phyloP scores from a whole-genome alignment of 1,140 invertebrate species.

The Drosophila subobscura region DNA sequence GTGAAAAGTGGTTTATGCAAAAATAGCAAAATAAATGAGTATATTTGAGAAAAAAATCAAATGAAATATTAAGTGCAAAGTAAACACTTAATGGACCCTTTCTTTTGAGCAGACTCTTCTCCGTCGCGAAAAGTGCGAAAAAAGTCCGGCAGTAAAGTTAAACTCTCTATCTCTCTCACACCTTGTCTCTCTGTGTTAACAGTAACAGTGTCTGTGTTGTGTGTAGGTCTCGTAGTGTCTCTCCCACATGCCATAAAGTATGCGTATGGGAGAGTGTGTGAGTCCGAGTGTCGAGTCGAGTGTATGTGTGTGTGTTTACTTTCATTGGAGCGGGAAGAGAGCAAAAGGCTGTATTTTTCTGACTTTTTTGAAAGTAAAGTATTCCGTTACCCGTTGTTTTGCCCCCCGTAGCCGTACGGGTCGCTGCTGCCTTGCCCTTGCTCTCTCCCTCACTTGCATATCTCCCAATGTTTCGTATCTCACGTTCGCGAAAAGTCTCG shows the following conservation, averaged over 20 bases:
- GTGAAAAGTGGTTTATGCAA: constrained; percentile 24
- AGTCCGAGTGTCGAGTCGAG: too few relatives aligned
- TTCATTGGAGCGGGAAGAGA: constrained; percentile 13
- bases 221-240: too few relatives aligned
- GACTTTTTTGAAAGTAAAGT: constrained; percentile 4
- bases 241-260: too few relatives aligned
- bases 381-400: too few relatives aligned
- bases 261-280: constrained; percentile 56
- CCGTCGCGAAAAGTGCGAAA: constrained; percentile 72
- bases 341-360: constrained; percentile 14
- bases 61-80: constrained; percentile 40
- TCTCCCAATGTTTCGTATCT: constrained; percentile 32
- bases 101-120: constrained; percentile 32
- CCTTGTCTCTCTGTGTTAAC: too few relatives aligned
- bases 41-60: constrained; percentile 24
- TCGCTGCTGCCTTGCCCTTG: constrained; percentile 43
- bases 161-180: neutral
- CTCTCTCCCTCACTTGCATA: constrained; percentile 17
- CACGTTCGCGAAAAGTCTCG: constrained; percentile 56
- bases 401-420: constrained; percentile 8
- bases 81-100: constrained; percentile 46
- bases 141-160: constrained; percentile 46
- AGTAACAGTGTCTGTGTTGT: too few relatives aligned
- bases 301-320: constrained; percentile 52
- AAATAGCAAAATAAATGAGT: neutral